Conservation (phyloP, 2,113 vertebrate species). For the Dipodomys spectabilis region DNA sequence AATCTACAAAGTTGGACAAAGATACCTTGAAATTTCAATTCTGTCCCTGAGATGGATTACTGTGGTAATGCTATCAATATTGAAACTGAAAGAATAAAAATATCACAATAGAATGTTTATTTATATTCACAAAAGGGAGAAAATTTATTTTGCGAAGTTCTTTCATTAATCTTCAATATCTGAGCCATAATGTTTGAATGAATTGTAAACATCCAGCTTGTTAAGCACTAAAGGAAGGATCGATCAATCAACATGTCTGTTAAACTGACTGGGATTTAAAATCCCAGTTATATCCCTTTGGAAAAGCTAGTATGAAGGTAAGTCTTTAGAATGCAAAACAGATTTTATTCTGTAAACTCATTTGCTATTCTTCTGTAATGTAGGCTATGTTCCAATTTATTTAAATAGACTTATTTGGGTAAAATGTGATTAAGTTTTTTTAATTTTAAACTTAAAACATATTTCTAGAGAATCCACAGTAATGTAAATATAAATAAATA, state of each 20-base stretch:
- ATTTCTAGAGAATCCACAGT: neutral
- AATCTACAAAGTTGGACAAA: neutral
- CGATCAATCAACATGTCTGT: neutral
- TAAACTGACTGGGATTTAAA: neutral
- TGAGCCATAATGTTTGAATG: neutral
- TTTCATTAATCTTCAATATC: neutral
- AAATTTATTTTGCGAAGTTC: neutral
- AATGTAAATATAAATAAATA: slow-evolving; percentile 52
- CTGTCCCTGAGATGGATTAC: neutral
- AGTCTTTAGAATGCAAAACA: neutral
- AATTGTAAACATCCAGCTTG: neutral
- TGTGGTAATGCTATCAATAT: neutral
- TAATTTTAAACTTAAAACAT: slow-evolving; percentile 31
- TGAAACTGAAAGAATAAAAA: slow-evolving; percentile 7
- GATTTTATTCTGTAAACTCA: neutral
- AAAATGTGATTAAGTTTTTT: neutral
- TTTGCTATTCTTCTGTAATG: slow-evolving; percentile 20
- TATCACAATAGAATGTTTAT: neutral
- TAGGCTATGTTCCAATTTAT: neutral
- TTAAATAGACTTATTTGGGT: slow-evolving; percentile 4
- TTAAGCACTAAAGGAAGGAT: slow-evolving; percentile 7
- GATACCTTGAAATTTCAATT: neutral
- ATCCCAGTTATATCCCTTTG: neutral
- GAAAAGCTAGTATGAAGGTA: slow-evolving; percentile 31
- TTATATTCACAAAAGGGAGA: neutral